Conservation (phyloP, 2,113 vertebrate genomes). For the Eudyptes chrysolophus region DNA sequence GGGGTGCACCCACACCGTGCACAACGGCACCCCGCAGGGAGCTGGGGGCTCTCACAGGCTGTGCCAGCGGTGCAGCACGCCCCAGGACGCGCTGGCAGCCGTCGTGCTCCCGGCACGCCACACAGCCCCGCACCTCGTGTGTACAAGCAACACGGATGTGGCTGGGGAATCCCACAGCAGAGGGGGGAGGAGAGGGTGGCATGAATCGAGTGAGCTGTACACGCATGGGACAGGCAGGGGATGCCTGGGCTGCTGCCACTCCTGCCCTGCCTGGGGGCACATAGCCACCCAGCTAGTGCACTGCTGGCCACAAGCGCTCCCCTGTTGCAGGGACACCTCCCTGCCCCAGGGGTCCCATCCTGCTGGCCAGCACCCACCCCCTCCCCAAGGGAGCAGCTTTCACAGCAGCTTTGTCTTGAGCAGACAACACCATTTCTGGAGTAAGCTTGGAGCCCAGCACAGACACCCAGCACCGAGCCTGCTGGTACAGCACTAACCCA, state of each 20-base stretch:
- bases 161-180: neutral
- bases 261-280: neutral
- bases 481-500: rapidly evolving
- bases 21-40: rapidly evolving
- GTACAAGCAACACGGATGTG: neutral
- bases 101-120: rapidly evolving
- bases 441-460: neutral
- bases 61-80: rapidly evolving
- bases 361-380: neutral
- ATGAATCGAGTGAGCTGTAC: neutral
- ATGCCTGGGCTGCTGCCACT: neutral
- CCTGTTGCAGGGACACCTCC: neutral
- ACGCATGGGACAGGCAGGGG: rapidly evolving
- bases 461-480: neutral
- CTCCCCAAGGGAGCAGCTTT: neutral
- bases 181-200: neutral
- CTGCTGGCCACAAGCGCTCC: neutral
- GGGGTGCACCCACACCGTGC: neutral
- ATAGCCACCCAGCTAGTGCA: neutral
- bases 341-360: neutral
- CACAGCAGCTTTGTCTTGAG: neutral
- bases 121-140: rapidly evolving
- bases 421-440: neutral
- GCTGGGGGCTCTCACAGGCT: neutral
- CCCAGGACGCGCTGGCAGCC: rapidly evolving